Conservation (phyloP, 2,113 vertebrate genomes). For the Chionis minor region DNA sequence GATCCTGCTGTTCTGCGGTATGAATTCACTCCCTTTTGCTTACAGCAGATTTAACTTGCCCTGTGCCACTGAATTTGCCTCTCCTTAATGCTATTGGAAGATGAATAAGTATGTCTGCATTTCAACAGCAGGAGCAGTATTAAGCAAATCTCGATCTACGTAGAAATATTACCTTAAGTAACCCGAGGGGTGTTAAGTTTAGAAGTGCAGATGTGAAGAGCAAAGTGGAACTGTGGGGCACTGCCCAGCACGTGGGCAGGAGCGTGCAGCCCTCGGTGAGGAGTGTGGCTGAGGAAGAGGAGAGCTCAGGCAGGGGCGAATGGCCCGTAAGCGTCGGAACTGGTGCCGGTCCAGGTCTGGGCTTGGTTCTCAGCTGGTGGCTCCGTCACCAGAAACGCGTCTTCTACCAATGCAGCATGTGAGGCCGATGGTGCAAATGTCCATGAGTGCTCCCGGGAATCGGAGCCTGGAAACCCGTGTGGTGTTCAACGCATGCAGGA, state of each 20-base stretch:
- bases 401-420: accelerated
- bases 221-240: not conserved
- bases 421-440: not conserved
- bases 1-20: not conserved
- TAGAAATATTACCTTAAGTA: not conserved
- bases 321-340: accelerated
- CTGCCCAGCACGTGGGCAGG: not conserved
- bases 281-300: accelerated
- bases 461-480: not conserved
- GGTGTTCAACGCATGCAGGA: not conserved
- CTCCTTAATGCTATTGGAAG: not conserved
- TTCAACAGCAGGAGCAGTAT: not conserved
- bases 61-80: not conserved
- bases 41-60: not conserved
- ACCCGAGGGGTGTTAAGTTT: not conserved
- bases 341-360: too few species aligned
- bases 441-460: not conserved
- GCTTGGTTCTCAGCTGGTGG: not conserved
- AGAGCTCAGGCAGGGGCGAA: not conserved
- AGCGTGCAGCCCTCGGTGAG: accelerated
- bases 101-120: not conserved
- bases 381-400: not conserved
- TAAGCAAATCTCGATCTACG: not conserved
- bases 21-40: not conserved
- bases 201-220: not conserved